Evolutionary conservation across 2,113 vertebrate genomes (phyloP), one percentile per base, ranked within the genome.

Genomic region (Pterophyllum scalare): DNA sequence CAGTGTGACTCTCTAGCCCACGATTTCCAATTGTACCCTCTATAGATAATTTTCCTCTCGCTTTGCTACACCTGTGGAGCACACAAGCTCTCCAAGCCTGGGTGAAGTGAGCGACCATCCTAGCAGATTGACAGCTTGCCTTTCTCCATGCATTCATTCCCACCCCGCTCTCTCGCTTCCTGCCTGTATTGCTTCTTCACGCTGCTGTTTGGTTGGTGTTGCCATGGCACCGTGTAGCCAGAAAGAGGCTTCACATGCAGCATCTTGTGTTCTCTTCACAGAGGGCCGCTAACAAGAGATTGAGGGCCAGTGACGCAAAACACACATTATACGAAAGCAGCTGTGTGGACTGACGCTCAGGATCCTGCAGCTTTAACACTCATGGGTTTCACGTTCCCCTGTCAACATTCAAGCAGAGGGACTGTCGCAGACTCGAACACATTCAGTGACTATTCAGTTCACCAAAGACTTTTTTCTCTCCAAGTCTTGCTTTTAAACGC

Each of bases 191-290:
- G 75, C 92, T 94, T 93, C 88, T 91, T 88, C 83, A 67, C 65
- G 85, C 89, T 85, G 93, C 92, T 94, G 92, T 94, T 92, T 88
- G 95, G 92, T 95, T 88, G 94, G 93, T 91, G 90, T 96, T 95
- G 90, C 95, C 95, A 88, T 94, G 95, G 94, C 83, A 92, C 88
- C 92, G 80, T 84, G 87, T 89, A 92, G 91, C 95, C 93, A 94
- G 95, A 94, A 82, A 86, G 92, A 96, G 95, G 95, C 96, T 96
- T 97, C 94, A 97, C 96, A 95, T 92, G 90, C 96, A 96, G 94
- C 95, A 91, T 99, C 95, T 98, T 98, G 94, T 99, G 96, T 98
- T 99, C 96, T 96, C 95, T 98, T 97, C 96, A 91, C 97, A 99
- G 97, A 97, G 94, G 84, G 82, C 92, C 85, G 92, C 94, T 92